Conservation (phyloP, 2,113 vertebrate genomes). For the Oceanodroma tethys region DNA sequence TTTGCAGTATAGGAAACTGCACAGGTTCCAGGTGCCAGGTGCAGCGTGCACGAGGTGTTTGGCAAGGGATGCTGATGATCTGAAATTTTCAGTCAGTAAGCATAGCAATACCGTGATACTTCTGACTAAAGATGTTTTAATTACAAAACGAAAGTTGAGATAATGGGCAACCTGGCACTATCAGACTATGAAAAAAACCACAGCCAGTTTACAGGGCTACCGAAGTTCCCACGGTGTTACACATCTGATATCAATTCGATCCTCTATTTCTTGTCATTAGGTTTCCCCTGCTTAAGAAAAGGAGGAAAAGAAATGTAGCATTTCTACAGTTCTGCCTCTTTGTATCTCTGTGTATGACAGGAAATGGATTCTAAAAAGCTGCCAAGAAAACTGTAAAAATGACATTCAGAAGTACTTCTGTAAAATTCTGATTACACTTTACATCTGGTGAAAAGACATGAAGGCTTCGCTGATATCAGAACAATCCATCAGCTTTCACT, state of each 20-base stretch:
- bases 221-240: not conserved
- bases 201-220: not conserved
- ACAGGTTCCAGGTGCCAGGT: conserved; percentile 6
- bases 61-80: not conserved
- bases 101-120: not conserved
- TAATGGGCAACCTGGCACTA: not conserved
- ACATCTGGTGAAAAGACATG: conserved; percentile 50
- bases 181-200: not conserved
- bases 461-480: conserved; percentile 38
- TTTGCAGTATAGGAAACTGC: not conserved
- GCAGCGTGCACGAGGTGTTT: not conserved
- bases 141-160: conserved; percentile 24
- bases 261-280: not conserved
- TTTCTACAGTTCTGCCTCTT: conserved; percentile 45
- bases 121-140: conserved; percentile 17
- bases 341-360: conserved; percentile 12
- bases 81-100: not conserved
- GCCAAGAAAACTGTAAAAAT: conserved; percentile 60
- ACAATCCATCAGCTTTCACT: conserved; percentile 39
- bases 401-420: conserved; percentile 52
- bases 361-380: conserved; percentile 60
- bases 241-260: not conserved
- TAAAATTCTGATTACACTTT: conserved; percentile 62
- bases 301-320: not conserved
- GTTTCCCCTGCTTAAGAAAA: not conserved